Conservation (phyloP, 2,888 invertebrate genomes). For the Pristionchus japonicus region DNA sequence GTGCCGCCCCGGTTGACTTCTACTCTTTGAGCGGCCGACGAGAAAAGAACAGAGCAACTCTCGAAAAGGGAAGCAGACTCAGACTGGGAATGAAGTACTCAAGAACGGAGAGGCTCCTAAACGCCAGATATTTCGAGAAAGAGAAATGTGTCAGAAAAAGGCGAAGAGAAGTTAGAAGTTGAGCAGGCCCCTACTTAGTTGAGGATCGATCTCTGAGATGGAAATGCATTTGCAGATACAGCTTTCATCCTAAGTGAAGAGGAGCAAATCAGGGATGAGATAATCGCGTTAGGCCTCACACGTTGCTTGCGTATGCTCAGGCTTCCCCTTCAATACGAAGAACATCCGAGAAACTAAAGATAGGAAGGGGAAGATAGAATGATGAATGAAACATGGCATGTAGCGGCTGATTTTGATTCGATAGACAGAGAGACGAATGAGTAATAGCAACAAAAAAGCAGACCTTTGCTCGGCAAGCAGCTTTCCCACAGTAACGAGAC, state of each 20-base stretch:
- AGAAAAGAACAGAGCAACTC: neutral
- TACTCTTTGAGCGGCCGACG: neutral
- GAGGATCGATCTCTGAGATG: neutral
- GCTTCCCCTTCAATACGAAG: neutral
- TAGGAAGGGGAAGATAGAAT: neutral
- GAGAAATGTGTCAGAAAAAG: neutral
- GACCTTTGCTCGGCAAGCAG: conserved; percentile 39
- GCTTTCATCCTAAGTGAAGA: neutral
- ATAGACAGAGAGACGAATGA: neutral
- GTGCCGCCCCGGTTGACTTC: neutral
- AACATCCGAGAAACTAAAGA: neutral
- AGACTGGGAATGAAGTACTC: neutral
- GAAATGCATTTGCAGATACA: neutral
- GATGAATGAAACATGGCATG: conserved; percentile 4
- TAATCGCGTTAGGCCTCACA: conserved; percentile 21
- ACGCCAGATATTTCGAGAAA: neutral
- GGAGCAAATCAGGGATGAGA: neutral
- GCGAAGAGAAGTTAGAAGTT: neutral
- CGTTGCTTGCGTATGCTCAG: neutral
- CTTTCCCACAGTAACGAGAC: conserved; percentile 31
- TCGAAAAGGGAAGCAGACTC: neutral
- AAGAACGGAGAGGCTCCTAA: neutral
- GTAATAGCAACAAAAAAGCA: neutral
- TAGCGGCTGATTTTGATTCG: neutral
- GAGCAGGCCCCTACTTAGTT: neutral